Base-by-base conservation (phyloP, 2,888 invertebrate genomes). In the Peribatodes rhomboidaria region DNA sequence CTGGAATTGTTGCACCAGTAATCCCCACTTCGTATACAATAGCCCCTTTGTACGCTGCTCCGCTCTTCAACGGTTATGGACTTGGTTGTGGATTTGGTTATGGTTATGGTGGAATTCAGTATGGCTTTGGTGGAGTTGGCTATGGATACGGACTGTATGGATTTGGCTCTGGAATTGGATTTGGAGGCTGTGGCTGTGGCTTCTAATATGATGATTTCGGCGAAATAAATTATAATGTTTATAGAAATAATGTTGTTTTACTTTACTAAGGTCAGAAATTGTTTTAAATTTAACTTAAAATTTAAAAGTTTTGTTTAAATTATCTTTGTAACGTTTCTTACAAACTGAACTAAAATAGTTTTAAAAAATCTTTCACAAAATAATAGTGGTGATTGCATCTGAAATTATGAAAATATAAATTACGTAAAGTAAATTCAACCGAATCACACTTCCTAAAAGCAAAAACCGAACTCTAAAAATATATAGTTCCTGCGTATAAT, bases 1-100 rank as follows among this genome's bases (percentile, higher is more conserved):
- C 81, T 11, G 62, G 62, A 0, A 61, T 58, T 1, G 37, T 50
- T 14, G 60, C n/a, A 0, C 55, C 61, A 1, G 41, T 14, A 2
- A 42, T 53, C 3, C 33, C 22, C 3, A 39, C 31, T 1, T 14
- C 27, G 4, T 1, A n/a, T 14, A n/a, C 44, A 31, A 14, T 27
- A 1, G 31, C n/a, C 10, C 50, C 52, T 46, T 49, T 42, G 27
- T 63, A 22, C n/a, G 1, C 3, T 8, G 35, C 57, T 9, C 37
- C 22, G 11, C 39, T 42, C 14, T 44, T 53, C 10, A 22, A 27
- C 13, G 53, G 46, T 8, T 68, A 63, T 41, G 56, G 65, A 11
- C 41, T 50, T 10, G 58, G 54, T 27, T 47, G 50, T 53, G 18
- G 55, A 11, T 10, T 56, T 14, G 31, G 63, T 18, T 49, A 49